phyloP scores from a whole-genome alignment of 2,888 invertebrate genomes.

The Rotaria magnacalcarata region DNA sequence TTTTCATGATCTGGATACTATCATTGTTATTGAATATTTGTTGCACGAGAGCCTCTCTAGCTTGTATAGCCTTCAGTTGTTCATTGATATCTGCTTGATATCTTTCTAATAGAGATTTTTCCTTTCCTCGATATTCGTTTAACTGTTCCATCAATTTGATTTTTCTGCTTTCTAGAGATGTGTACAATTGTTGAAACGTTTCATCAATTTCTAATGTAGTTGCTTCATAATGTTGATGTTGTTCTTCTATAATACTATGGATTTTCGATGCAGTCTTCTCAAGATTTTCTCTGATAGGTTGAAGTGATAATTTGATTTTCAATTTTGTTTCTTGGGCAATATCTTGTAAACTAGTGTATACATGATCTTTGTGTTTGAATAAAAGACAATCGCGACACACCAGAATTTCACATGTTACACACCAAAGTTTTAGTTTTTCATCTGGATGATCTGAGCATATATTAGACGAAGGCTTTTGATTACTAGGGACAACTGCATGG shows the following conservation, averaged over 20 bases:
- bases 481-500: neutral
- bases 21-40: neutral
- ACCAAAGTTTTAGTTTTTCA: neutral
- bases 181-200: neutral
- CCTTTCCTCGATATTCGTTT: neutral
- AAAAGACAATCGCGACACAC: neutral
- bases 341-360: neutral
- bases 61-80: neutral
- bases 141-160: neutral
- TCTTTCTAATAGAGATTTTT: neutral
- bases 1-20: neutral
- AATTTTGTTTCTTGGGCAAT: neutral
- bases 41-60: neutral
- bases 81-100: neutral
- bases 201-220: neutral
- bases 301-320: neutral
- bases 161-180: neutral
- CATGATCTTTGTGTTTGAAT: neutral
- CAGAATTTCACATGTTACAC: neutral
- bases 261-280: neutral
- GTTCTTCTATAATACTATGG: neutral
- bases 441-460: neutral
- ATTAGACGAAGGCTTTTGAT: neutral
- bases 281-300: neutral
- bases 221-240: neutral